Conservation (phyloP, 2,113 vertebrate genomes). For the Pseudopipra pipra region DNA sequence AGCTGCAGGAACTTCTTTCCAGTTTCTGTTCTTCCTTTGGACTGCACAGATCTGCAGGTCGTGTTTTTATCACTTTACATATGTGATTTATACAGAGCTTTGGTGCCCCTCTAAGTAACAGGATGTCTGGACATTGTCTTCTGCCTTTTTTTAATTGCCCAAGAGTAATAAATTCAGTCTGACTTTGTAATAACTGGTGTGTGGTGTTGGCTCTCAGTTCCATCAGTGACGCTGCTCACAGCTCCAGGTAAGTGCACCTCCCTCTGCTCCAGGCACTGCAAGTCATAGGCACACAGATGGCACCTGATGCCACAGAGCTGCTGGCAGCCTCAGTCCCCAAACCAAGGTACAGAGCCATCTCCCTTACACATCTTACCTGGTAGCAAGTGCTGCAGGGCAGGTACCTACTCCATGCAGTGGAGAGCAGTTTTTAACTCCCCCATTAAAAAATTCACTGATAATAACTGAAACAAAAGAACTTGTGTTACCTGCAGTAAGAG, state of each 20-base stretch:
- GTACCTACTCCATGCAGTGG: rapidly evolving
- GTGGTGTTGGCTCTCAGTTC: conserved; percentile 29
- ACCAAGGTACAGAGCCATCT: background rate
- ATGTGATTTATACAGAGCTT: conserved; percentile 24
- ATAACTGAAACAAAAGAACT: background rate
- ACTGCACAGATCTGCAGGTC: conserved; percentile 35
- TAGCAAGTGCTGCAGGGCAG: rapidly evolving
- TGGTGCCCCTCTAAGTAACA: conserved; percentile 15
- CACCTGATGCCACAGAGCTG: background rate
- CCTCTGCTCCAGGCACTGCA: background rate
- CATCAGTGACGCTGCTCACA: background rate
- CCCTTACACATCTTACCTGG: background rate
- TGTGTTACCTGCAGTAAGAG: background rate
- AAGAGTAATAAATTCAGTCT: conserved; percentile 68
- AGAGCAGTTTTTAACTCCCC: rapidly evolving
- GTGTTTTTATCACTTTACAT: conserved; percentile 51
- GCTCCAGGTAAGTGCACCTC: background rate
- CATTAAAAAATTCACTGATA: background rate
- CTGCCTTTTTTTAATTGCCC: conserved; percentile 54
- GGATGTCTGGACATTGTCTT: conserved; percentile 11
- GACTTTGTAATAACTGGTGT: conserved; percentile 53
- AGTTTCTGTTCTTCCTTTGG: conserved; percentile 27
- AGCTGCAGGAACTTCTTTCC: conserved; percentile 25
- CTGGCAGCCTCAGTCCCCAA: background rate
- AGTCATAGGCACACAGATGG: too few relatives aligned